Evolutionary conservation across 2,888 invertebrate genomes (phyloP), one percentile per base, ranked within the genome.

Genomic region (Dryococelus australis): DNA sequence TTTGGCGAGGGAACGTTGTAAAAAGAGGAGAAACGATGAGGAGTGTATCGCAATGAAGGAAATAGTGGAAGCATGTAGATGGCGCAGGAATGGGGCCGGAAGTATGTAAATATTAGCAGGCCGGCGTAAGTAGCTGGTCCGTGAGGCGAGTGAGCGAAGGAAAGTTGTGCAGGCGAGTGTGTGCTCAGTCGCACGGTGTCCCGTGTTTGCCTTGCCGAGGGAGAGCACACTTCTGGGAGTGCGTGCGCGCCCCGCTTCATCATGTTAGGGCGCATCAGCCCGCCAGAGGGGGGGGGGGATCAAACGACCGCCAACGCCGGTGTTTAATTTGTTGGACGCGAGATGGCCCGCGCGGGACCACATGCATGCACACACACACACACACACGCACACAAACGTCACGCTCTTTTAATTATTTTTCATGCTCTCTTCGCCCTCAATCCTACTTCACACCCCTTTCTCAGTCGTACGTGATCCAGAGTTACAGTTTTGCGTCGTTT

Each of bases 291-390:
- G 65, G 65, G n/a, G 65, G n/a, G 85, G 81, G 85, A 80, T 87
- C 81, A 85, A 85, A 87, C 79, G 85, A 79, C 84, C 47, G 85
- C 79, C 80, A 85, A 85, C 85, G 85, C 80, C 85, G n/a, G 85
- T 85, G 85, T 85, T 87, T 87, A 85, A 87, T 87, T 87, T 85
- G 87, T 79, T 79, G 85, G 43, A 28, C 83, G 16, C 65, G 65
- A 8, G 1, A 65, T 65, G 65, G 65, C 24, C n/a, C 65, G 65
- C 65, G 65, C 65, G 65, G 65, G 65, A 65, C 65, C 65, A 65
- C 20, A 16, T 24, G 1, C 65, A n/a, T 24, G 24, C 65, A 20
- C n/a, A 24, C 65, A 24, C n/a, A 16, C 8, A 20, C 13, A 24
- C 8, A 65, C 24, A n/a, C 13, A 2, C 24, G 65, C 8, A 5